These are phyloP conservation scores for Tetragnatha montana DNA, from an alignment of 2,888 invertebrate species.

Conservation along the genomic window DNA sequence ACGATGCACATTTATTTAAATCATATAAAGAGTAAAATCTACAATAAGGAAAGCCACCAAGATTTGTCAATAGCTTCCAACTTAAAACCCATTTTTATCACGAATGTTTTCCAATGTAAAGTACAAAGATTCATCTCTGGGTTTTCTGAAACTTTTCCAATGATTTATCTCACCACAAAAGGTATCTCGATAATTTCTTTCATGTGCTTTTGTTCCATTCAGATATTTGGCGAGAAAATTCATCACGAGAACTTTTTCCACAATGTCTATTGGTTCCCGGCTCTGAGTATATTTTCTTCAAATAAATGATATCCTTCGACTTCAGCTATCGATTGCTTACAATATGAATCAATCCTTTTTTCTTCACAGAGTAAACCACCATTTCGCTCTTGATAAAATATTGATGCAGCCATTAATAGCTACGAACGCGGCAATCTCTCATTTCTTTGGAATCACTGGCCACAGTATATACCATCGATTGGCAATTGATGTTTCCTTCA, in stretches of 20 bases:
- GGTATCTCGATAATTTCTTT: slow-evolving; percentile 23
- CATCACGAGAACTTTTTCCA: slow-evolving; percentile 27
- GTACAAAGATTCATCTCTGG: not conserved
- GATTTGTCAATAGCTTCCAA: not conserved
- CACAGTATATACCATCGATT: slow-evolving; percentile 51
- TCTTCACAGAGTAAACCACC: slow-evolving; percentile 48
- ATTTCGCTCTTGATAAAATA: slow-evolving; percentile 58
- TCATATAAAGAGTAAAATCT: too few relatives aligned
- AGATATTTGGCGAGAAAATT: slow-evolving; percentile 7
- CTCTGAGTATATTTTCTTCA: slow-evolving; percentile 16
- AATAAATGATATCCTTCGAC: slow-evolving; percentile 55
- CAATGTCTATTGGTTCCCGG: slow-evolving; percentile 16
- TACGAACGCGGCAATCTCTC: slow-evolving; percentile 50
- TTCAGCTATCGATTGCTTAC: slow-evolving; percentile 49
- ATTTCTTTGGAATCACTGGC: slow-evolving; percentile 48
- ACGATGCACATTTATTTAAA: too few relatives aligned
- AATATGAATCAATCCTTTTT: slow-evolving; percentile 54
- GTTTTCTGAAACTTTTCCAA: not conserved
- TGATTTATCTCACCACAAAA: slow-evolving; percentile 2
- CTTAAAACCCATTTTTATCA: too few relatives aligned
- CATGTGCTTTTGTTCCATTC: slow-evolving; percentile 11
- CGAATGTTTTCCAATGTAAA: not conserved
- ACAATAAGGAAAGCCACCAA: too few relatives aligned
- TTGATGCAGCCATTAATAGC: slow-evolving; percentile 47
- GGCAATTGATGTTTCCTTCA: slow-evolving; percentile 34